Evolutionary conservation across 2,888 invertebrate species (phyloP).

Genomic region (Diaperis boleti): DNA sequence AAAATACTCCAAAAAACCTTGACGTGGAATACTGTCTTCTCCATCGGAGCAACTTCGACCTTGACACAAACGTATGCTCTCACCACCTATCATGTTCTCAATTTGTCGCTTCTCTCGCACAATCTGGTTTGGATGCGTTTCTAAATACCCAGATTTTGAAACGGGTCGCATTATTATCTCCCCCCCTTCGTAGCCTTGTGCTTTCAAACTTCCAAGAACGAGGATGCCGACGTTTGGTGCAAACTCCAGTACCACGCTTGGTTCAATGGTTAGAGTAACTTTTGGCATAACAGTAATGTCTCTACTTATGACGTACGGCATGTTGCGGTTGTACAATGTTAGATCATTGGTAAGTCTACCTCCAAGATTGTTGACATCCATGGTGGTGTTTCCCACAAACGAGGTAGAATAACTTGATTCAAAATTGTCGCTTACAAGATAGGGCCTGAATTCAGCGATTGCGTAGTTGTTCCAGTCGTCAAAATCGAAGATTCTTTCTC

Average conservation of each 20-base stretch:
- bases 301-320: constrained; percentile 84
- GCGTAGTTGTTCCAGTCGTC: constrained; percentile 99
- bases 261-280: constrained; percentile 85
- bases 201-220: constrained; percentile 90
- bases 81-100: constrained; percentile 70
- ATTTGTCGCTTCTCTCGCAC: constrained; percentile 67
- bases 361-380: constrained; percentile 78
- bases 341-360: constrained; percentile 81
- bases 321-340: constrained; percentile 71
- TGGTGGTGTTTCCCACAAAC: constrained; percentile 67
- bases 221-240: constrained; percentile 95
- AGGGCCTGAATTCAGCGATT: constrained; percentile 91
- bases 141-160: constrained; percentile 59
- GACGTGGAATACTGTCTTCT: constrained; percentile 70
- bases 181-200: constrained; percentile 80
- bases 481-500: constrained; percentile 92
- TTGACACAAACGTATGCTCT: constrained; percentile 84
- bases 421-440: constrained; percentile 81
- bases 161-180: constrained; percentile 85
- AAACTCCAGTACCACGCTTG: constrained; percentile 93
- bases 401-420: constrained; percentile 82
- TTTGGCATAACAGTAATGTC: constrained; percentile 98
- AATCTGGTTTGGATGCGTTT: constrained; percentile 64
- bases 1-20: constrained; percentile 95
- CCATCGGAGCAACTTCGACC: constrained; percentile 75